phyloP scores from a whole-genome alignment of 2,113 vertebrate species.

The Castor canadensis region DNA sequence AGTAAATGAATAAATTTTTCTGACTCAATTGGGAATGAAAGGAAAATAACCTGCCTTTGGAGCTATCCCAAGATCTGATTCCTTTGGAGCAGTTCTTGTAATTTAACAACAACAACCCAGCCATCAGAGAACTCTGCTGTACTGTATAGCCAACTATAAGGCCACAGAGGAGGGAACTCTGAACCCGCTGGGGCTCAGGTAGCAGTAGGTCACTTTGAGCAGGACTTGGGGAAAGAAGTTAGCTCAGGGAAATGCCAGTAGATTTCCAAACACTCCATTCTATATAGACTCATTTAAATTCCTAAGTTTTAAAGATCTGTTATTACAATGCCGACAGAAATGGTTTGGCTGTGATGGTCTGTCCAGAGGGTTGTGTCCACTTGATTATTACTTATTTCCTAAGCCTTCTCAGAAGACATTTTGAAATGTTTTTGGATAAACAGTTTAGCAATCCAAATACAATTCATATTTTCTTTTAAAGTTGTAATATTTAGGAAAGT shows the following conservation, averaged over 20 bases:
- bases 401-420: background rate
- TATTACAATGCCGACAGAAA: background rate
- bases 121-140: slow-evolving; percentile 51
- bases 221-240: background rate
- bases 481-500: slow-evolving; percentile 28
- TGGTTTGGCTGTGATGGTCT: background rate
- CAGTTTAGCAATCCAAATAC: background rate
- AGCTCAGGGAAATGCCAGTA: background rate
- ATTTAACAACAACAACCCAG: slow-evolving; percentile 67
- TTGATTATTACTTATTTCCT: background rate
- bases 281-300: background rate
- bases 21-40: slow-evolving; percentile 72
- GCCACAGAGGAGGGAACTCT: background rate
- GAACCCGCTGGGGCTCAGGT: background rate
- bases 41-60: slow-evolving; percentile 78
- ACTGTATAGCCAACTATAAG: slow-evolving; percentile 28
- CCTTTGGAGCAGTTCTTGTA: slow-evolving; percentile 67
- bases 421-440: slow-evolving; percentile 47
- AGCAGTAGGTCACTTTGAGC: background rate
- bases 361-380: background rate
- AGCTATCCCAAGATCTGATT: slow-evolving; percentile 73
- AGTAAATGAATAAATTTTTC: slow-evolving; percentile 79
- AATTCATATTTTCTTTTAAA: slow-evolving; percentile 32
- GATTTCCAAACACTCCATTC: background rate
- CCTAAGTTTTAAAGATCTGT: background rate